Percentiles rank a stretch among this genome's conserved stretches.
Evolutionary conservation across 2,797 vertebrate species (phyloP).

Genomic region (Garrulus glandarius): DNA sequence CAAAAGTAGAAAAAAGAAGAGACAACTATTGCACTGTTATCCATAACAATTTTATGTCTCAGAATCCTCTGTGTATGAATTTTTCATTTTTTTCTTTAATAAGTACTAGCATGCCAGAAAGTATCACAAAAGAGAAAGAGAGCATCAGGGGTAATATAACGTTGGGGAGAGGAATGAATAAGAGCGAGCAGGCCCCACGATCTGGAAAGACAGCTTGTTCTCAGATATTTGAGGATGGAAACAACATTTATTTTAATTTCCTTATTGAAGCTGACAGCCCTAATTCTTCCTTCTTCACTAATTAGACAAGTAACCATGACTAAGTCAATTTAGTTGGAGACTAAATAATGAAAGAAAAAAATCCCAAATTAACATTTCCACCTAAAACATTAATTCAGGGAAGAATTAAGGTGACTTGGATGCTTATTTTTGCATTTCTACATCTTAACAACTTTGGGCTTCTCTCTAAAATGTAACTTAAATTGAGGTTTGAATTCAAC

Average conservation of each 20-base stretch:
- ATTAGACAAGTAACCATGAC: neutral
- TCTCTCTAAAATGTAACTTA: neutral
- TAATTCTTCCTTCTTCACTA: neutral
- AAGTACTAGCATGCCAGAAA: neutral
- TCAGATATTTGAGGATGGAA: neutral
- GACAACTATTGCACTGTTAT: neutral
- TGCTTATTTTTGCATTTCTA: neutral
- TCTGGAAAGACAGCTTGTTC: neutral
- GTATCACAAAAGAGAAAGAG: neutral
- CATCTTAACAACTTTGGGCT: neutral
- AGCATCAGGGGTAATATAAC: neutral
- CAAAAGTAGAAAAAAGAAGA: neutral
- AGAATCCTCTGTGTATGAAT: neutral
- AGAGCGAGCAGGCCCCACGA: fast-evolving
- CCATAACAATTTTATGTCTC: neutral
- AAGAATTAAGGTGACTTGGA: neutral
- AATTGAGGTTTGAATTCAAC: neutral
- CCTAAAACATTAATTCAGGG: neutral
- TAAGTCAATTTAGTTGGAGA: neutral
- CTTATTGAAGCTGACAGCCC: neutral
- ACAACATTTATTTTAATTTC: neutral
- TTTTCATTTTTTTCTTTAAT: neutral
- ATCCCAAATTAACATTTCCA: neutral
- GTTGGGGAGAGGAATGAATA: neutral
- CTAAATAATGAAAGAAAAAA: neutral